Evolutionary conservation across 2,113 vertebrate genomes (phyloP), one percentile per base, ranked within the genome.

Genomic region (Azemiops feae): DNA sequence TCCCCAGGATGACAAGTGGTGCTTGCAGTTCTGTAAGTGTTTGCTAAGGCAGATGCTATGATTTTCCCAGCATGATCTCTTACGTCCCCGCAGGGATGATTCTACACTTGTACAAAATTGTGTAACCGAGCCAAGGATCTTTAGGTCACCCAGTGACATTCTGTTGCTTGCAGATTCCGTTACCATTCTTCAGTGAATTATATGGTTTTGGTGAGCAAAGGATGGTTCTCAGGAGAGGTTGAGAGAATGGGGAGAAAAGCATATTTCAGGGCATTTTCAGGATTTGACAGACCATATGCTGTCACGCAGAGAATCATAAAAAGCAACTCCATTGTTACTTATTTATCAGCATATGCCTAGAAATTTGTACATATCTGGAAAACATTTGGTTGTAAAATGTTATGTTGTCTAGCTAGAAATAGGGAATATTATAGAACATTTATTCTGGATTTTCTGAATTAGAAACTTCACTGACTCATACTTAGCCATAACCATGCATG

Each of bases 1-100:
- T 85, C 57, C 92, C 91, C 25, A 90, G 55, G 52, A 88, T 81
- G 92, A 86, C 55, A 87, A 91, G 81, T 94, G 91, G 43, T 89
- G 92, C 93, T 92, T 95, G 69, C 0, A 0, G 85, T 89, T 45
- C 23, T 27, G 12, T 85, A 54, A 57, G 6, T 50, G 88, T 90
- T 34, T 57, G 53, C 43, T 57, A 57, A 5, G 30, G 92, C 54
- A 74, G 50, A 58, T 94, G 86, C 57, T 88, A 92, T 89, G 64
- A 30, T 90, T 95, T 94, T 74, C 92, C 88, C 89, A 55, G 55
- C 1, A 1, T 22, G 2, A 0, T 94, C 45, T 92, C 50, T 57
- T 85, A 12, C 87, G 87, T 95, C 87, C 50, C 39, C 0, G 9
- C 30, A 54, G 88, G 74, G 53, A 85, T 93, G 89, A 92, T 50